Evolutionary conservation across 2,113 vertebrate genomes (phyloP), one percentile per base, ranked within the genome.

Genomic region (Smithornis capensis): DNA sequence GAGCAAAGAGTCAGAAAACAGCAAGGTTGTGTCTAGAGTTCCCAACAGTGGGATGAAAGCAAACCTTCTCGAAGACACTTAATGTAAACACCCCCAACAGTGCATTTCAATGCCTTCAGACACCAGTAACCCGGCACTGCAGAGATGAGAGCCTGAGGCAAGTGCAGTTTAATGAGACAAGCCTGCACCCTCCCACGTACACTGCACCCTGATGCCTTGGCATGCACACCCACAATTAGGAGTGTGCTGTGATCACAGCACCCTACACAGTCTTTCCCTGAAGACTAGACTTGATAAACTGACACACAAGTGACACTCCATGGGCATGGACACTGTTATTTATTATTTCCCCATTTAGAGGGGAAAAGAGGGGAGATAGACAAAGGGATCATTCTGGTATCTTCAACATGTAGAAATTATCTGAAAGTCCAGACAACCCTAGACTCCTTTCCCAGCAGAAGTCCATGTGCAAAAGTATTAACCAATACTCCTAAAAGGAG

Each of bases 1-100:
- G 50, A 86, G 65, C 83, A 70, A 63, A 82, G 50, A 83, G 37
- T 67, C 44, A 91, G 22, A 87, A 85, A 87, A n/a, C 31, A 56
- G 73, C 35, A 35, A 71, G 67, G 59, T 4, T 53, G 19, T n/a
- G 31, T 22, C 57, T 73, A 14, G 25, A 78, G 44, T 31, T 80
- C 60, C 52, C 56, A 89, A 63, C 25, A 45, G 49, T 4, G 19
- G 67, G 59, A 65, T 63, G 42, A 80, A 87, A 85, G n/a, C 37
- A 92, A 90, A 57, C 37, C 15, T 73, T 79, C 57, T 53, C 45
- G 44, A 84, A 89, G 38, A 40, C 7, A n/a, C n/a, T 52, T 10
- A 37, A 5, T 33, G 33, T 81, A 83, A 52, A 38, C 19, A 24
- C 57, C 79, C 44, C 64, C 29, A 53, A 14, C 18, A 50, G 47